Conservation (phyloP, 1,140 invertebrate genomes). For the Halesus radiatus region DNA sequence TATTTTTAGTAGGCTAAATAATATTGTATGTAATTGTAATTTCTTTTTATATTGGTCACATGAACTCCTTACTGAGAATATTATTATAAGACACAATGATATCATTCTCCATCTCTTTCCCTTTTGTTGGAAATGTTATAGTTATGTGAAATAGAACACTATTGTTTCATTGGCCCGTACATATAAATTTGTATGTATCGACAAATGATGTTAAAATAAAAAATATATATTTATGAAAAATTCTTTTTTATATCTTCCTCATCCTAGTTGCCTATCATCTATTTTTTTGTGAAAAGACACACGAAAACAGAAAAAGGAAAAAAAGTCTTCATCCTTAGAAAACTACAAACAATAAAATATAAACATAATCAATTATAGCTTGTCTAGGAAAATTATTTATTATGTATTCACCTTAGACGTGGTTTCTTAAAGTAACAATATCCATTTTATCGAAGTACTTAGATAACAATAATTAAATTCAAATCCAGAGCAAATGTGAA, state of each 20-base stretch:
- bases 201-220: slow-evolving; percentile 55
- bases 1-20: slow-evolving; percentile 54
- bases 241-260: not conserved
- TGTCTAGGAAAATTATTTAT: no score
- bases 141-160: slow-evolving; percentile 41
- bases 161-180: slow-evolving; percentile 48
- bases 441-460: no score
- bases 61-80: slow-evolving; percentile 33
- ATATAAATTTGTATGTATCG: slow-evolving; percentile 53
- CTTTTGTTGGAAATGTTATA: slow-evolving; percentile 34
- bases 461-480: no score
- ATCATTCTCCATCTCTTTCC: slow-evolving; percentile 20
- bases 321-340: no score
- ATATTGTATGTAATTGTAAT: slow-evolving; percentile 28
- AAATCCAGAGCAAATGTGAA: no score
- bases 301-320: no score
- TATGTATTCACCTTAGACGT: no score
- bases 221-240: slow-evolving; percentile 56
- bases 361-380: no score
- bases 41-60: slow-evolving; percentile 47
- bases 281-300: no score
- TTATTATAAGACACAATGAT: slow-evolving; percentile 30
- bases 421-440: no score
- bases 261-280: no score
- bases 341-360: no score